Evolutionary conservation across 2,888 invertebrate genomes (phyloP), one percentile per base, ranked within the genome.

Genomic region (Drepanosiphum platanoidis): DNA sequence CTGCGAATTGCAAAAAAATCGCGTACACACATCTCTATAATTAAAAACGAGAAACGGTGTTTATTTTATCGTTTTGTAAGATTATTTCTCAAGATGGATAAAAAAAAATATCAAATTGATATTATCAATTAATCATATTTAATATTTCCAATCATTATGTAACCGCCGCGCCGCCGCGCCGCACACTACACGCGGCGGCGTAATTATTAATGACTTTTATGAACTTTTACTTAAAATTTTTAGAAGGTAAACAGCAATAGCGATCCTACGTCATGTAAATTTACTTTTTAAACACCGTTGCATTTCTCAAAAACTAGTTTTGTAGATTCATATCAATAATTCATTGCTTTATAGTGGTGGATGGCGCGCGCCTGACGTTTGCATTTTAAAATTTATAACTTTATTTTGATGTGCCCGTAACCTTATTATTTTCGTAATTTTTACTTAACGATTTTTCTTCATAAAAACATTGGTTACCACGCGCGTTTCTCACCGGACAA

Each of bases 121-220:
- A 75, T 58, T 34, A 74, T 74, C 32, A 46, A 74, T 74, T 52
- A 32, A 72, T 72, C 46, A 75, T 39, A n/a, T 77, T 61, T 61
- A 77, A 77, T 77, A 77, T 77, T 77, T 61, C 61, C 36, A 27
- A 58, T 61, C 27, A 39, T 77, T 64, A 77, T 77, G 36, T 30
- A 77, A 22, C 52, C 18, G n/a, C 3, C n/a, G n/a, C n/a, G n/a
- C n/a, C n/a, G n/a, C n/a, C n/a, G 9, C 8, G 46, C 36, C n/a
- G 27, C 27, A 77, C 36, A 61, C 18, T n/a, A n/a, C n/a, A n/a
- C n/a, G n/a, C n/a, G n/a, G n/a, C n/a, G n/a, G n/a, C 61, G 22
- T 39, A 61, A 77, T 77, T 77, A 77, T 77, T 77, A 77, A 77
- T 61, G 32, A 68, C 66, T 66, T 78, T 42, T 79, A 79, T 66